Conservation (phyloP, 2,888 invertebrate genomes). For the Pterobdella sp. region DNA sequence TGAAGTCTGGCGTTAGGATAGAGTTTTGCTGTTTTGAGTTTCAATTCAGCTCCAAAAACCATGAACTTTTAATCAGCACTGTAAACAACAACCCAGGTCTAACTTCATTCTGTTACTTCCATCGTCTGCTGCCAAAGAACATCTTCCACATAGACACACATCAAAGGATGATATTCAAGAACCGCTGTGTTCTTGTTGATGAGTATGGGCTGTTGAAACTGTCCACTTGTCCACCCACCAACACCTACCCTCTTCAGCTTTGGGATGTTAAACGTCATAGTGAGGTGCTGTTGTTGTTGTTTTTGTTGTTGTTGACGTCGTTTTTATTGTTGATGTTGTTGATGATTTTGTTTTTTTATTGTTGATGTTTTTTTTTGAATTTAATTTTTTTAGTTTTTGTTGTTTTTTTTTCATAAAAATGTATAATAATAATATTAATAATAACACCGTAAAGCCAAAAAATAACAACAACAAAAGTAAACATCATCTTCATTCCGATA, state of each 20-base stretch:
- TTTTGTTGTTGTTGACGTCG: no score
- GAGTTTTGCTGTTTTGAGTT: no score
- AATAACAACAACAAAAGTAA: no score
- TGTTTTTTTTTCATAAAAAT: background rate
- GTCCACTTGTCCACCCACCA: slow-evolving; percentile 28
- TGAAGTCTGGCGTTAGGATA: no score
- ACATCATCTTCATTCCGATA: background rate
- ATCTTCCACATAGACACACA: slow-evolving; percentile 38
- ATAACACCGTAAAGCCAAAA: background rate
- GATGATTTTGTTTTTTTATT: no score
- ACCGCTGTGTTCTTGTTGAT: slow-evolving; percentile 36
- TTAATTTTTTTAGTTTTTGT: background rate
- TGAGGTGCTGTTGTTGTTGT: no score
- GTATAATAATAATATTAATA: background rate
- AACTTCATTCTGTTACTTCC: slow-evolving; percentile 40
- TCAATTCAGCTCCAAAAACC: no score
- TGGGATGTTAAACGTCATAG: slow-evolving; percentile 34
- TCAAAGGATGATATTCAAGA: slow-evolving; percentile 33
- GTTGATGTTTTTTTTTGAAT: slow-evolving; percentile 29
- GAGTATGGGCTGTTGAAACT: slow-evolving; percentile 30
- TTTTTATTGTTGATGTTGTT: no score
- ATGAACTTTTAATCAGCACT: no score
- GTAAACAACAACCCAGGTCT: no score
- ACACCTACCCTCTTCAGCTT: slow-evolving; percentile 21
- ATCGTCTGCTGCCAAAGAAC: slow-evolving; percentile 40